phyloP scores from a whole-genome alignment of 1,140 invertebrate species.

The Streblospio benedicti region DNA sequence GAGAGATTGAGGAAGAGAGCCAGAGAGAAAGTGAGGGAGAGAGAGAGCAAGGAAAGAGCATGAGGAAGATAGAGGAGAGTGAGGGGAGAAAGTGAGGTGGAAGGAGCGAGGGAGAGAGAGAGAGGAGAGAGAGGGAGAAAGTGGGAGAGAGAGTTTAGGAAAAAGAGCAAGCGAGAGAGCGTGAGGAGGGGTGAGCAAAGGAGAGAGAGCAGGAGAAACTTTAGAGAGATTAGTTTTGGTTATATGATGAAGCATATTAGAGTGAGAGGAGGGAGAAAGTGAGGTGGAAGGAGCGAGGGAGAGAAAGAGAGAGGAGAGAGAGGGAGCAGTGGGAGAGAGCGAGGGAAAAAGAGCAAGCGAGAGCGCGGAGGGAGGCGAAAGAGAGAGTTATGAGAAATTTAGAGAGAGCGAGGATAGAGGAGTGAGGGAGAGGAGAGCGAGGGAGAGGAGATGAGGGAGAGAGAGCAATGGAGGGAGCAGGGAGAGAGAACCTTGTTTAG shows the following conservation, averaged over 20 bases:
- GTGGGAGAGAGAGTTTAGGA: too few relatives aligned
- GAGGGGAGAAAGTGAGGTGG: neutral
- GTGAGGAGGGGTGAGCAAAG: neutral
- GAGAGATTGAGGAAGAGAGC: conserved; percentile 4
- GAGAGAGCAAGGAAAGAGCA: conserved; percentile 3
- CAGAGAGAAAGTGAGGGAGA: conserved; percentile 2
- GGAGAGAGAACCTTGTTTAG: neutral
- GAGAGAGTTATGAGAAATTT: neutral
- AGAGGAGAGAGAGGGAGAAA: too few relatives aligned
- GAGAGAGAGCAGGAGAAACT: neutral
- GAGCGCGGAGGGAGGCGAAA: neutral
- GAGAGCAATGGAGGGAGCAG: neutral
- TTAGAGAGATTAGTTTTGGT: too few relatives aligned
- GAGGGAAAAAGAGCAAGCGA: neutral
- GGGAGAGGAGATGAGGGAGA: neutral
- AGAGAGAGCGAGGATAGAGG: neutral
- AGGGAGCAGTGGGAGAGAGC: neutral
- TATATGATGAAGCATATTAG: neutral
- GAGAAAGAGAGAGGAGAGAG: neutral
- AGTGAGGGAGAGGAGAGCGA: neutral
- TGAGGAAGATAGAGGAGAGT: neutral
- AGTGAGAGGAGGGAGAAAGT: neutral
- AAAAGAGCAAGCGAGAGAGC: neutral
- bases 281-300: neutral
- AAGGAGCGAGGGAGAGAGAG: neutral